Evolutionary conservation across 1,140 invertebrate genomes (phyloP), one percentile per base, ranked within the genome.

Genomic region (Microplitis demolitor): DNA sequence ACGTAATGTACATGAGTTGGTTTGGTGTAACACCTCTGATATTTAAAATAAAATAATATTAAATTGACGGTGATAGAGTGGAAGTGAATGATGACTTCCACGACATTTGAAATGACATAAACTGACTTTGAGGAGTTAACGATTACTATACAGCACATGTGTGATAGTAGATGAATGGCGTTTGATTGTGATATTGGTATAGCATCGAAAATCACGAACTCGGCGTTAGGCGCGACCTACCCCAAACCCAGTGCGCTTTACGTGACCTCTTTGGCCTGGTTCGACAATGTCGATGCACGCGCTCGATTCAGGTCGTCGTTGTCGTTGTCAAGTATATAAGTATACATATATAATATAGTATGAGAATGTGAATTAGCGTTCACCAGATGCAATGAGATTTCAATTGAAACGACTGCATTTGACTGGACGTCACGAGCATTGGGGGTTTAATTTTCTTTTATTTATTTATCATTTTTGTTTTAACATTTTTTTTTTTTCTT

Each of bases 191-290:
- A 45, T 45, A 45, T 45, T 45, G 39, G 39, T 45, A 45, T 45
- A 11, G 39, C 62, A 67, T 64, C 69, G 71, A 73, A 73, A 76
- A 76, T 76, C 71, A 73, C 74, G 69, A 64, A 37, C 39, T 45
- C 39, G 39, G 39, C 39, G 39, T 45, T 45, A 73, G 62, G 58
- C 74, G 31, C 71, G 74, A 76, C 74, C 74, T 76, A 76, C 74
- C 74, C 74, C 64, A 76, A 76, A 71, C n/a, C 35, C 56, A 16
- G 61, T 66, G 68, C 71, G 68, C 60, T 73, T 73, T 54, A 76
- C 71, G 74, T 76, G 71, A 73, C 71, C 72, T 67, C 71, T 76
- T 76, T 76, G 71, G 71, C 74, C 74, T 69, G 63, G 66, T 73
- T 76, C 69, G 64, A 72, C 53, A 56, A 58, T 37, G 37, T 66